Conservation (phyloP, 2,797 vertebrate genomes). For the Helarctos malayanus region DNA sequence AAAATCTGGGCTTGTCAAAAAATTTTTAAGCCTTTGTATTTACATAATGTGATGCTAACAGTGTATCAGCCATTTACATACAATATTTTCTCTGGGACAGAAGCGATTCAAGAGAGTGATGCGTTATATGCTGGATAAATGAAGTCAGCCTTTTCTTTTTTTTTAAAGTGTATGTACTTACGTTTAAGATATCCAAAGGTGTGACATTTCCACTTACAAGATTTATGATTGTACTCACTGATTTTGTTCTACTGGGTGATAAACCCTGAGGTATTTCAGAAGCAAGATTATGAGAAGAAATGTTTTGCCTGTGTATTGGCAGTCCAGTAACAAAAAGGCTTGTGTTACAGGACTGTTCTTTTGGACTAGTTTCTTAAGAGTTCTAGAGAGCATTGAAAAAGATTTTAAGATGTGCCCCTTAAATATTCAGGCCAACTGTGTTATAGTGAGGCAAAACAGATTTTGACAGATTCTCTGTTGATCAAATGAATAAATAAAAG, state of each 20-base stretch:
- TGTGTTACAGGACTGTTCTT: not conserved
- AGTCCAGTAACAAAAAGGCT: not conserved
- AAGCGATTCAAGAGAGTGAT: constrained; percentile 17
- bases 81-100: not conserved
- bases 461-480: not conserved
- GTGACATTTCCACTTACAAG: not conserved
- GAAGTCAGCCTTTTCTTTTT: not conserved
- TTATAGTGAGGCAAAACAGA: not conserved
- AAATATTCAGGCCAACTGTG: not conserved
- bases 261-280: constrained; percentile 27
- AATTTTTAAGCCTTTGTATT: not conserved
- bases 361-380: constrained; percentile 42
- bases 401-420: not conserved
- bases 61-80: constrained; percentile 13
- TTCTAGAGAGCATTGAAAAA: not conserved
- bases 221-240: not conserved
- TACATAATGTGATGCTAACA: not conserved
- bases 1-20: not conserved
- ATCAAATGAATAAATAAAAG: constrained; percentile 14
- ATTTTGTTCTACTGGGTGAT: not conserved
- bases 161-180: not conserved
- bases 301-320: not conserved
- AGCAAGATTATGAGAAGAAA: not conserved
- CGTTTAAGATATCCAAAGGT: not conserved
- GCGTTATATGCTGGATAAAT: not conserved